Conservation (phyloP, 2,888 invertebrate genomes). For the Eupithecia insigniata region DNA sequence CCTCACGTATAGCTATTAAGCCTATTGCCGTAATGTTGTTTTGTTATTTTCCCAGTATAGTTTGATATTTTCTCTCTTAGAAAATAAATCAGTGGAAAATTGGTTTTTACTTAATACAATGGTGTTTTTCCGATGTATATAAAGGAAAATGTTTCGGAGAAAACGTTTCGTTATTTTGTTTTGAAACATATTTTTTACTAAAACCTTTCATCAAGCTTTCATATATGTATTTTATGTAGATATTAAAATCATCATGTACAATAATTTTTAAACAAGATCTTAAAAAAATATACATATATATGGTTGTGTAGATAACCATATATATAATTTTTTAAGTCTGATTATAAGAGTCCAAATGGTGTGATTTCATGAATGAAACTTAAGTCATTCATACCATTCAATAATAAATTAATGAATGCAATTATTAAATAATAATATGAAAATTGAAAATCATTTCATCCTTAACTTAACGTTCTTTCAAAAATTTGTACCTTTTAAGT, state of each 20-base stretch:
- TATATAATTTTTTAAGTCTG: too few species aligned
- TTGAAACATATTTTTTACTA: neutral
- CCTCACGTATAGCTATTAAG: conserved; percentile 46
- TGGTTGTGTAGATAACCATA: too few species aligned
- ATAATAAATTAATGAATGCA: too few species aligned
- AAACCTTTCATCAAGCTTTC: neutral
- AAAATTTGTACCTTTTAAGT: neutral
- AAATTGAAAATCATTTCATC: neutral
- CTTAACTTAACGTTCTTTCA: neutral
- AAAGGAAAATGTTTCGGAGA: neutral
- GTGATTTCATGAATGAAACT: neutral
- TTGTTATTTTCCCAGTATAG: conserved; percentile 29
- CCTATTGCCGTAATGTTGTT: conserved; percentile 41
- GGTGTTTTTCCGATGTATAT: neutral
- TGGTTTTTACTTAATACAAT: conserved; percentile 13
- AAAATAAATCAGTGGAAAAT: conserved; percentile 25
- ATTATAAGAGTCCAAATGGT: too few species aligned
- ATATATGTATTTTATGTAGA: too few species aligned
- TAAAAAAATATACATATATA: too few species aligned
- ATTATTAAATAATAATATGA: too few species aligned
- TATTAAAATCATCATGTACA: neutral
- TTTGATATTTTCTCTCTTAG: conserved; percentile 21
- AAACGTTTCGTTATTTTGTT: neutral
- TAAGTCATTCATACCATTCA: neutral
- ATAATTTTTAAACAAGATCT: too few species aligned